Conservation (phyloP, 2,888 invertebrate genomes). For the Oscheius sp. region DNA sequence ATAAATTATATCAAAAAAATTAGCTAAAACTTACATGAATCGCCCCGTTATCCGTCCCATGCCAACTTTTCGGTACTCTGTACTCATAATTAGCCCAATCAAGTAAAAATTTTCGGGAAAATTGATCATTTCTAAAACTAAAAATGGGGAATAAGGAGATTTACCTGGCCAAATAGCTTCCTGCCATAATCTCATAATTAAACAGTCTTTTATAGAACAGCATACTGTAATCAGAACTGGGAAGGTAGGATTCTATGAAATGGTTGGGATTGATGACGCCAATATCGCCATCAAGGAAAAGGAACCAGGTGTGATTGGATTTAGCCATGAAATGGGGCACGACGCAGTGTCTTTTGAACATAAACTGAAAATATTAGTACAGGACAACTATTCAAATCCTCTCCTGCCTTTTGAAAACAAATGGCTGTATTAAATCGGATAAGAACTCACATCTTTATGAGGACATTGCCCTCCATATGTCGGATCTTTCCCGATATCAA, state of each 20-base stretch:
- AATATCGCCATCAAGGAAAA: constrained; percentile 57
- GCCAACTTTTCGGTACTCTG: constrained; percentile 47
- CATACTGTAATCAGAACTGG: constrained; percentile 1
- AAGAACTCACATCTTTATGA: constrained; percentile 52
- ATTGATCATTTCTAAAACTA: constrained; percentile 43
- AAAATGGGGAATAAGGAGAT: neutral
- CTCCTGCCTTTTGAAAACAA: no score
- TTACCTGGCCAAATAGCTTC: constrained; percentile 57
- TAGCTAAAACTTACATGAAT: constrained; percentile 51
- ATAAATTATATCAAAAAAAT: no score
- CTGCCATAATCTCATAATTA: constrained; percentile 71
- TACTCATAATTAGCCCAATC: constrained; percentile 51
- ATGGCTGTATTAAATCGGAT: no score
- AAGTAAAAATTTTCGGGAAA: constrained; percentile 41
- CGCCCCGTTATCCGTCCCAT: constrained; percentile 58
- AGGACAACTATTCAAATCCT: no score
- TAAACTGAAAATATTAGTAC: constrained; percentile 54
- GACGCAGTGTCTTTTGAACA: constrained; percentile 57
- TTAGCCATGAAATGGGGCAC: constrained; percentile 40
- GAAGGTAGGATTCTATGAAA: constrained; percentile 59
- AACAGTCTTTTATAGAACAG: constrained; percentile 68
- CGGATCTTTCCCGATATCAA: constrained; percentile 1
- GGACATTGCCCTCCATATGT: constrained; percentile 29
- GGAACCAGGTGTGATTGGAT: constrained; percentile 39
- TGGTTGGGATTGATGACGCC: constrained; percentile 56